A percentile compares a stretch with the other conserved stretches of the same genome.
Conservation (phyloP, 23 tunicate species). For the Halocynthia aurantium region DNA sequence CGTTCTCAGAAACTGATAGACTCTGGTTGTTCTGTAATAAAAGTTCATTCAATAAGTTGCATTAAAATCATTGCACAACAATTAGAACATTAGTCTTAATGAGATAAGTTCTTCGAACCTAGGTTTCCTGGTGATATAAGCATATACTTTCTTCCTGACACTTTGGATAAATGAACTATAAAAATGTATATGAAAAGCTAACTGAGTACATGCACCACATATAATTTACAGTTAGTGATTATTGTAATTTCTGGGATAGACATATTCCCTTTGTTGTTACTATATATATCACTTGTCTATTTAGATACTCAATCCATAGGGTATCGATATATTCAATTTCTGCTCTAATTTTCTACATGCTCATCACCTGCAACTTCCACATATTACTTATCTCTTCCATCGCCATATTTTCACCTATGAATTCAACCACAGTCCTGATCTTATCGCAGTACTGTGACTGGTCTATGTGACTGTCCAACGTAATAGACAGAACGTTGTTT, state of each 20-base stretch:
- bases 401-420: constrained; percentile 66
- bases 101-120: no score
- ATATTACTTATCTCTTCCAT: constrained; percentile 52
- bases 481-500: constrained; percentile 47
- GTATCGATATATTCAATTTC: background rate
- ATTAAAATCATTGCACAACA: background rate
- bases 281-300: no score
- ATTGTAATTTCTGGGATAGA: no score
- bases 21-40: constrained; percentile 63
- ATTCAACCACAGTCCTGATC: constrained; percentile 64
- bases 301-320: no score
- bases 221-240: no score
- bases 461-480: constrained; percentile 87
- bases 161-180: no score
- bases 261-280: no score
- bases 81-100: background rate
- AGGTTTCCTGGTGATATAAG: no score
- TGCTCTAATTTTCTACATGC: background rate
- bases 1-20: constrained; percentile 73
- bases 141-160: no score
- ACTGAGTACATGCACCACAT: no score
- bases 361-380: constrained; percentile 75
- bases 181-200: no score
- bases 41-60: background rate
- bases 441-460: constrained; percentile 92